phyloP scores from a whole-genome alignment of 2,797 vertebrate species.

The Kryptopterus vitreolus region DNA sequence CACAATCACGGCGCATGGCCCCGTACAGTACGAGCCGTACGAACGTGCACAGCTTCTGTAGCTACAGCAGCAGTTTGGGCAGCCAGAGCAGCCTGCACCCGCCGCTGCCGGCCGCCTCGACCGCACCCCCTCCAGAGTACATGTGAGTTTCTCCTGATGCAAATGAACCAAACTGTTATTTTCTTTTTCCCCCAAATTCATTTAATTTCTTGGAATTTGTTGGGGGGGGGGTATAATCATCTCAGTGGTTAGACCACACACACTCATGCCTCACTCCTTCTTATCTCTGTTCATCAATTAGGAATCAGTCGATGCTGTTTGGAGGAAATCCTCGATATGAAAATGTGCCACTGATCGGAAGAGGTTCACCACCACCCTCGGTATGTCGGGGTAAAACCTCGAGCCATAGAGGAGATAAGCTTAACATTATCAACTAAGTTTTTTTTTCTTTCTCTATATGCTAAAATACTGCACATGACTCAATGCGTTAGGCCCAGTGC shows the following conservation, averaged over 20 bases:
- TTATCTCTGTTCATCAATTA: constrained; percentile 57
- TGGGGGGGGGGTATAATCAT: background rate
- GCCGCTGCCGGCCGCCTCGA: constrained; percentile 79
- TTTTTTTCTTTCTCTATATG: background rate
- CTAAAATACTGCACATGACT: background rate
- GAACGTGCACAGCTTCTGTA: constrained; percentile 93
- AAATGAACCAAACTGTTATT: background rate
- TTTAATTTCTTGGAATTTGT: background rate
- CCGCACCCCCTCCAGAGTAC: constrained; percentile 86
- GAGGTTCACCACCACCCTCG: constrained; percentile 94
- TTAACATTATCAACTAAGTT: background rate
- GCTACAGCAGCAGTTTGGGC: constrained; percentile 89
- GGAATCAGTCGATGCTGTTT: constrained; percentile 94
- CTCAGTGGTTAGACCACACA: background rate
- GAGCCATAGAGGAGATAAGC: background rate
- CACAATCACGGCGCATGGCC: constrained; percentile 79
- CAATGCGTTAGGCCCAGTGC: constrained; percentile 45
- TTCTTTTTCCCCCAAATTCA: background rate
- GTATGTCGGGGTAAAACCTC: constrained; percentile 70
- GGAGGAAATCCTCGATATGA: constrained; percentile 94
- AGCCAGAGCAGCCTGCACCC: constrained; percentile 90
- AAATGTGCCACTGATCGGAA: constrained; percentile 91
- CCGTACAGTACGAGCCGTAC: constrained; percentile 77
- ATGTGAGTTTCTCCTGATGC: constrained; percentile 77
- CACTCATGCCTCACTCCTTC: background rate